These are phyloP conservation scores for Centruroides sculpturatus DNA, from an alignment of 1,140 invertebrate genomes.

Conservation along the genomic window DNA sequence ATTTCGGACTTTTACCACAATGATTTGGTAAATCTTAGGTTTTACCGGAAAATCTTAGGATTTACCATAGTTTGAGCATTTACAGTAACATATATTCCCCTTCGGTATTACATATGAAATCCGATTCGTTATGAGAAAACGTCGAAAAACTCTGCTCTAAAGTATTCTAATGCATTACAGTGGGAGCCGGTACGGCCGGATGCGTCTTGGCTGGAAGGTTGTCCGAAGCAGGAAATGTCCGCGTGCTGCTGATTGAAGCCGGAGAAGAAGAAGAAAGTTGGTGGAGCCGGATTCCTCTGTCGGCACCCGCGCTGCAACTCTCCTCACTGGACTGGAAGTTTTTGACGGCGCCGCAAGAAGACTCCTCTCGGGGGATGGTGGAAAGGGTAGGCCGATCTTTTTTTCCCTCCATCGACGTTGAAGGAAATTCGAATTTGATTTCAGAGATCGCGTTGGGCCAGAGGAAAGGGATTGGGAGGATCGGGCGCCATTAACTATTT, in stretches of 20 bases:
- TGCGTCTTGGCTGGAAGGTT: constrained; percentile 9
- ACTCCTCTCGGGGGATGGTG: constrained; percentile 45
- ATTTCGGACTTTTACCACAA: no score
- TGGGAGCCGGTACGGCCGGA: constrained; percentile 14
- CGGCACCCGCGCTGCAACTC: constrained; percentile 66
- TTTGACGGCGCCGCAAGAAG: constrained; percentile 62
- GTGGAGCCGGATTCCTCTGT: constrained; percentile 44
- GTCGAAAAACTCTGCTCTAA: no score
- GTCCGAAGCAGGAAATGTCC: constrained; percentile 36
- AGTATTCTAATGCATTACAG: not conserved
- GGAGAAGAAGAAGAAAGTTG: constrained; percentile 32
- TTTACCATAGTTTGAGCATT: no score
- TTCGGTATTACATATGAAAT: no score
- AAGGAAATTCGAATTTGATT: not conserved
- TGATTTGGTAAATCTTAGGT: no score
- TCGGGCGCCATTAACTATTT: constrained; percentile 87
- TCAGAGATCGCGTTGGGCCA: constrained; percentile 57
- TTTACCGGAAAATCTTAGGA: no score
- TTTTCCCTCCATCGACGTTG: not conserved
- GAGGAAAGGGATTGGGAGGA: constrained; percentile 73
- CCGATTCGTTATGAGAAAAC: no score
- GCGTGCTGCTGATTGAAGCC: constrained; percentile 51
- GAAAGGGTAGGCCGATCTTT: constrained; percentile 1
- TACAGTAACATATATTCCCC: no score
- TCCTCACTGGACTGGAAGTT: constrained; percentile 69